Conservation (phyloP, 2,113 vertebrate genomes). For the Lycaon pictus region DNA sequence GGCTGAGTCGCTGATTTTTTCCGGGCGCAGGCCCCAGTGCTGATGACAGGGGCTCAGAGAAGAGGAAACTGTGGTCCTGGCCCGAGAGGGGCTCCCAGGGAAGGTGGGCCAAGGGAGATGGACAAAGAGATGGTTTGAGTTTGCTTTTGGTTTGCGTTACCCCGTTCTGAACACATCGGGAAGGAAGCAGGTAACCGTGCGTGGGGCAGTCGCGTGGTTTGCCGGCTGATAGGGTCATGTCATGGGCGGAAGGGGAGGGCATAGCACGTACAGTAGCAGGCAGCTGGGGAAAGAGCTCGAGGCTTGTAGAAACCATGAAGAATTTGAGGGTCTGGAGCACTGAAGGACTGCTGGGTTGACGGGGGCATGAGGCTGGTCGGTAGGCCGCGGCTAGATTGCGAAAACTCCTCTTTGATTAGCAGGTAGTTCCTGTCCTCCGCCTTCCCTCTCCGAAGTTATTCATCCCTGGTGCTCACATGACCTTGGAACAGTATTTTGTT, state of each 20-base stretch:
- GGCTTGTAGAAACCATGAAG: background rate
- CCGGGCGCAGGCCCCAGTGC: too few species aligned
- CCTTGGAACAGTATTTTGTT: background rate
- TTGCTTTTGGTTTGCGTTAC: background rate
- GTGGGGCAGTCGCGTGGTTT: background rate
- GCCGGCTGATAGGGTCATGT: background rate
- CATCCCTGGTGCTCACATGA: background rate
- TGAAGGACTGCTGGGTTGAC: background rate
- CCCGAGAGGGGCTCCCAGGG: background rate
- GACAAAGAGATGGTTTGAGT: background rate
- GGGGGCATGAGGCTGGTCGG: background rate
- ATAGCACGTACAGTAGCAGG: fast-evolving
- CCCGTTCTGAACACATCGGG: background rate
- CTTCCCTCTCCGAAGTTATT: background rate
- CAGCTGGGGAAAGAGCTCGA: background rate
- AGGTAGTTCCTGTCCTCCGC: background rate
- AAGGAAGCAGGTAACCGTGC: background rate
- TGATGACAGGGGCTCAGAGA: background rate
- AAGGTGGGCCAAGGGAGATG: background rate
- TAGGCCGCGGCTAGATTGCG: background rate
- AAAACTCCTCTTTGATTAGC: background rate
- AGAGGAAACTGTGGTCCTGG: background rate
- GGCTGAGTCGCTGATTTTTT: background rate
- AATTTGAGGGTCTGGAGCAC: background rate
- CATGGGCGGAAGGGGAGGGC: background rate